These are phyloP conservation scores for Arnoldichthys spilopterus DNA, from an alignment of 2,797 vertebrate species.

Conservation along the genomic window DNA sequence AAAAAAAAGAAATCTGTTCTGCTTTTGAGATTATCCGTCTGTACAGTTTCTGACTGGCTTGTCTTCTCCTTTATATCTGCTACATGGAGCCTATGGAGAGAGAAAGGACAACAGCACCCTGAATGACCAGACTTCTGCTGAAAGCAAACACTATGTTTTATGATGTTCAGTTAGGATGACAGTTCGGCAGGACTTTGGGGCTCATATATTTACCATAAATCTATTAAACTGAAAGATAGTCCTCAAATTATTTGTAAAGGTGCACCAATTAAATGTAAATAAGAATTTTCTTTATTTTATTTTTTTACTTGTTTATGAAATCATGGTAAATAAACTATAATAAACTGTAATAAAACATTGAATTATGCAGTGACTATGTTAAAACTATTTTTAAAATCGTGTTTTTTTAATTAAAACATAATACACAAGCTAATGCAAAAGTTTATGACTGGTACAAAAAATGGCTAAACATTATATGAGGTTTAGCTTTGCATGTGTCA, in stretches of 20 bases:
- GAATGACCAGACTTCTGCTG: neutral
- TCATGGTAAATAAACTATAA: too few relatives aligned
- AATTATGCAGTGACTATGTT: too few relatives aligned
- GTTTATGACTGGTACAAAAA: neutral
- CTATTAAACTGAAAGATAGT: neutral
- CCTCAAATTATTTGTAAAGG: neutral
- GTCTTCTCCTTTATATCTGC: neutral
- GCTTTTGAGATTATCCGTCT: slow-evolving; percentile 1
- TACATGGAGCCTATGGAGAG: neutral
- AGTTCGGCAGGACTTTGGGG: neutral
- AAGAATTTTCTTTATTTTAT: too few relatives aligned
- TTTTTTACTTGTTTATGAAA: too few relatives aligned
- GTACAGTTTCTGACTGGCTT: neutral
- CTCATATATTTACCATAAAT: neutral
- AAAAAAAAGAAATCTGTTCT: slow-evolving; percentile 9
- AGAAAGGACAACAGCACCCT: neutral
- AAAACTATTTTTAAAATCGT: too few relatives aligned
- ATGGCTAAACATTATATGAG: neutral
- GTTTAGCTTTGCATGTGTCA: neutral
- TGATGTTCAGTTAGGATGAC: neutral
- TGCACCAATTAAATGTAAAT: too few relatives aligned
- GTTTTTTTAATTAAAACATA: too few relatives aligned
- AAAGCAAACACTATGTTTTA: neutral
- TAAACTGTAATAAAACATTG: too few relatives aligned
- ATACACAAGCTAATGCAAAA: too few relatives aligned